These are phyloP conservation scores for Meloidogyne chitwoodi DNA, from an alignment of 1,140 invertebrate genomes.

Conservation along the genomic window DNA sequence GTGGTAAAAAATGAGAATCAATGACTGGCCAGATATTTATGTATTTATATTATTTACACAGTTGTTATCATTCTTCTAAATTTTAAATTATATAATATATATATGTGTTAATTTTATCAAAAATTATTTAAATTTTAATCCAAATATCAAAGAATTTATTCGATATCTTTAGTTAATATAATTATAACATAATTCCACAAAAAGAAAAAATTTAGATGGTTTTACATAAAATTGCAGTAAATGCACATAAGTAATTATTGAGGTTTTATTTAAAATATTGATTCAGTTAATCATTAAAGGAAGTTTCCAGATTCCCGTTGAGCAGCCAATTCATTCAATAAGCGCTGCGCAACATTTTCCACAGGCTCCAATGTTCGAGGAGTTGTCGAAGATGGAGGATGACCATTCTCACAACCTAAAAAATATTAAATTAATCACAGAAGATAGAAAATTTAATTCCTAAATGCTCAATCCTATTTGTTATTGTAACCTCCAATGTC, in stretches of 20 bases:
- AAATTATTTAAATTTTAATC: no score
- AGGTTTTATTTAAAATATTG: not conserved
- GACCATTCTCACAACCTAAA: slow-evolving; percentile 3
- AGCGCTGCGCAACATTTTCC: slow-evolving; percentile 10
- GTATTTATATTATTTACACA: no score
- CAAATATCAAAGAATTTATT: not conserved
- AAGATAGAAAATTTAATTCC: no score
- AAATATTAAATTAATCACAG: no score
- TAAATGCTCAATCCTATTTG: not conserved
- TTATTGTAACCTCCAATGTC: slow-evolving; percentile 6
- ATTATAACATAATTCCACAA: not conserved
- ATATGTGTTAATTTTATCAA: no score
- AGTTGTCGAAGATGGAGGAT: not conserved
- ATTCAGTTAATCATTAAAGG: not conserved
- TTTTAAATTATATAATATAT: no score
- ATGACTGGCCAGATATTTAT: no score
- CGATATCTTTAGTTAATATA: not conserved
- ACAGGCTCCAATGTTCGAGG: slow-evolving; percentile 12
- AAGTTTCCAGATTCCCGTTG: not conserved
- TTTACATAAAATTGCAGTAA: not conserved
- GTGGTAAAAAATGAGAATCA: no score
- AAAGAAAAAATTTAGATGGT: not conserved
- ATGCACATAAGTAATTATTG: not conserved
- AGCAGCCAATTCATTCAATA: not conserved
- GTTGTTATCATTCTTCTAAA: no score